Conservation (phyloP, 2,113 vertebrate species). For the Tamias sibiricus region DNA sequence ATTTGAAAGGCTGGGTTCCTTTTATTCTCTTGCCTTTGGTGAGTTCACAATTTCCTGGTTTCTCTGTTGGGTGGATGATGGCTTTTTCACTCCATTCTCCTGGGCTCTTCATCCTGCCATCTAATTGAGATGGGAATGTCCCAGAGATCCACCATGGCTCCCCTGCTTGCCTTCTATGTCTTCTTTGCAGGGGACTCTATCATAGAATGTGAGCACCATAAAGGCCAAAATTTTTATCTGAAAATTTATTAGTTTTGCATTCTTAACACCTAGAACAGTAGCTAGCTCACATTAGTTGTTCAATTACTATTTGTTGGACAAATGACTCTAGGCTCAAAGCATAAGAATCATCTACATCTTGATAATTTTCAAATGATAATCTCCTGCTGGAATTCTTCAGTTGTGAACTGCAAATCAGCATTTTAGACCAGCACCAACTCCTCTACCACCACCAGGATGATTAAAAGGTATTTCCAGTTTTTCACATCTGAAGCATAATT, state of each 20-base stretch:
- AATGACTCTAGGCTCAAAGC: background rate
- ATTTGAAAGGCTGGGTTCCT: background rate
- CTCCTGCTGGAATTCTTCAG: background rate
- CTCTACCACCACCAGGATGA: background rate
- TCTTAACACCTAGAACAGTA: background rate
- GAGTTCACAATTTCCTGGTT: background rate
- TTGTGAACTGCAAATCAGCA: background rate
- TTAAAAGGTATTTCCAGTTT: background rate
- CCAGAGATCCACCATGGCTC: background rate
- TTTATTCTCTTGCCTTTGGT: background rate
- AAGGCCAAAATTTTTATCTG: background rate
- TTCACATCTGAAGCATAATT: background rate
- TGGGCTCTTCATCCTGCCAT: background rate
- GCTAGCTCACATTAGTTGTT: background rate
- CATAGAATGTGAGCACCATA: background rate
- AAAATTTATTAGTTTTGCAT: background rate
- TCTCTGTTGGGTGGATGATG: background rate
- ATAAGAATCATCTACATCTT: background rate
- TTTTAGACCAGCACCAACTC: background rate
- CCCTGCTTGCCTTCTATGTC: background rate
- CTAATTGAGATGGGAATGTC: background rate
- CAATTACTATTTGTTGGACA: background rate
- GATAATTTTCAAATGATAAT: background rate
- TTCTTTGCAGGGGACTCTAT: background rate
- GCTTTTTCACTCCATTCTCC: background rate